Base-by-base conservation (phyloP, 2,113 vertebrate species). In the Platanista minor region DNA sequence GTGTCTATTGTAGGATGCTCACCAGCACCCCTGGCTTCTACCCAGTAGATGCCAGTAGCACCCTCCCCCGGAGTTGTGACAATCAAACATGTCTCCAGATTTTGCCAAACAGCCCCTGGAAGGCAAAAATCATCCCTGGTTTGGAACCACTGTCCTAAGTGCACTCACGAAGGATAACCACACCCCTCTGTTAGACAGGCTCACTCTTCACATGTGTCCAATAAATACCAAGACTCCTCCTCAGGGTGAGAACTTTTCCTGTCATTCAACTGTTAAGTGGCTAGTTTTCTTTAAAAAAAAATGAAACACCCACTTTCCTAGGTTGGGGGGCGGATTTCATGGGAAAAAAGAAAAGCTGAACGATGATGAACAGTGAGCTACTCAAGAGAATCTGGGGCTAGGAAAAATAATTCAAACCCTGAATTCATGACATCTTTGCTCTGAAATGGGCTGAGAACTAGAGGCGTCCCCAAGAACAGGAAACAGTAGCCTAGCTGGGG, bases 321-420 rank as follows among this genome's bases (percentile, higher is more conserved):
- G 75, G 57, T 46, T n/a, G n/a, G 4, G 87, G 14, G 84, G n/a
- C 46, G 39, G 62, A 87, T 85, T 93, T 88, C 87, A 81, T 39
- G 52, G n/a, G 62, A 87, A 87, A 84, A 82, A 95, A 93, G 52
- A 69, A 90, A 96, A 83, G 18, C 15, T 84, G 7, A 87, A 84
- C 2, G 9, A 54, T 52, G 29, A 90, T 23, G 33, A 43, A 61
- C 9, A 92, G 71, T 36, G 33, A 87, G 52, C 82, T 87, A 96
- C 23, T 80, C 39, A 90, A 82, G 61, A 91, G 41, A 85, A 74
- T 69, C 23, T 74, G 39, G n/a, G 18, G 61, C 89, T 66, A 46
- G n/a, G 33, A 43, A 86, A 85, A 80, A 91, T 20, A 41, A 18
- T 52, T 64, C 52, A 87, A 86, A 86, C 11, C 8, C 23, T 1